A percentile compares a stretch with the other conserved stretches of the same genome.
phyloP scores from a whole-genome alignment of 2,797 vertebrate species.

The Peromyscus attwateri region DNA sequence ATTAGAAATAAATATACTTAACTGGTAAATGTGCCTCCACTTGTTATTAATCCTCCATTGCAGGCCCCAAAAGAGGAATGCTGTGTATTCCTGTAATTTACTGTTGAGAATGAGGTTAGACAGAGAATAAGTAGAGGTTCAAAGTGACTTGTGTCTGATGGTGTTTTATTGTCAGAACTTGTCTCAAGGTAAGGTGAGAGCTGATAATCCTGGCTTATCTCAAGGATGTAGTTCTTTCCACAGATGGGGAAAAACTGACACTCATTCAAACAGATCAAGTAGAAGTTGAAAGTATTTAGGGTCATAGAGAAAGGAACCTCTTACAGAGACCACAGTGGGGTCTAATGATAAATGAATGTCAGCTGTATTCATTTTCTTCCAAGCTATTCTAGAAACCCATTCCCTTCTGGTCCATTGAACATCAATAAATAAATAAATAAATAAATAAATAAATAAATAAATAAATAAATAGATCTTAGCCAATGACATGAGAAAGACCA shows the following conservation, averaged over 20 bases:
- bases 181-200: not conserved
- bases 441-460: too few relatives aligned
- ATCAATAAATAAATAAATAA: too few relatives aligned
- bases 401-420: not conserved
- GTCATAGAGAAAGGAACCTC: not conserved
- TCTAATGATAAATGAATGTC: not conserved
- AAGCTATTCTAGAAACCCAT: not conserved
- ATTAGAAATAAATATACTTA: slow-evolving; percentile 73
- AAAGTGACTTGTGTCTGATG: not conserved
- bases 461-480: slow-evolving; percentile 36
- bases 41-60: slow-evolving; percentile 50
- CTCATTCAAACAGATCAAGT: not conserved
- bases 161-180: not conserved
- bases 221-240: not conserved
- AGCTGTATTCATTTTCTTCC: not conserved
- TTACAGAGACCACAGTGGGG: not conserved
- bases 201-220: not conserved
- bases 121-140: not conserved
- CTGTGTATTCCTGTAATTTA: slow-evolving; percentile 60
- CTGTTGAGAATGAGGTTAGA: not conserved
- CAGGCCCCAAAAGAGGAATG: slow-evolving; percentile 13
- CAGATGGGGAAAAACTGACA: not conserved
- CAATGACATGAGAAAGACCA: not conserved
- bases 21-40: not conserved
- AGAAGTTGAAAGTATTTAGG: not conserved